These are phyloP conservation scores for Cygnus olor DNA, from an alignment of 2,797 vertebrate genomes.

Conservation along the genomic window DNA sequence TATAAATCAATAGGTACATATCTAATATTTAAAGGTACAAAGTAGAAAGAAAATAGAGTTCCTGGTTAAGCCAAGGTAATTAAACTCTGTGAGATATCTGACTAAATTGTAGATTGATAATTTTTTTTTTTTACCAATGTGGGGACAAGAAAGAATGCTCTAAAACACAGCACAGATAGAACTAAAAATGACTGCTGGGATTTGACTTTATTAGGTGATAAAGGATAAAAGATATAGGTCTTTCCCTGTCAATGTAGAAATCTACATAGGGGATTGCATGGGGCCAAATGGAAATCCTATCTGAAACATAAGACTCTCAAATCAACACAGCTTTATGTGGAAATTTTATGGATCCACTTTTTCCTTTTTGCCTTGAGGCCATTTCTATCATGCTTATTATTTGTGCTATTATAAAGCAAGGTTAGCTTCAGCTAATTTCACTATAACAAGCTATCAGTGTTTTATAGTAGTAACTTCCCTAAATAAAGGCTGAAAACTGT, in stretches of 20 bases:
- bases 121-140: fast-evolving
- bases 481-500: neutral
- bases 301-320: fast-evolving
- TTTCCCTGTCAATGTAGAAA: neutral
- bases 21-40: neutral
- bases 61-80: neutral
- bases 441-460: fast-evolving
- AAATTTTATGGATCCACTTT: neutral
- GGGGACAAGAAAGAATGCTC: neutral
- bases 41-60: neutral
- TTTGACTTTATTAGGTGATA: neutral
- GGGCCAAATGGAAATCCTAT: neutral
- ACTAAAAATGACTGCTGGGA: neutral
- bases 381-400: neutral
- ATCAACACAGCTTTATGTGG: neutral
- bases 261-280: fast-evolving
- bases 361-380: neutral
- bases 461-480: neutral
- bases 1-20: neutral
- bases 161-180: neutral
- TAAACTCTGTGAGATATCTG: neutral
- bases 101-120: neutral
- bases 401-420: neutral
- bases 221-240: neutral
- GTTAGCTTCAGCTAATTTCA: neutral